Evolutionary conservation across 2,797 vertebrate genomes (phyloP).

Genomic region (Poecilia picta): DNA sequence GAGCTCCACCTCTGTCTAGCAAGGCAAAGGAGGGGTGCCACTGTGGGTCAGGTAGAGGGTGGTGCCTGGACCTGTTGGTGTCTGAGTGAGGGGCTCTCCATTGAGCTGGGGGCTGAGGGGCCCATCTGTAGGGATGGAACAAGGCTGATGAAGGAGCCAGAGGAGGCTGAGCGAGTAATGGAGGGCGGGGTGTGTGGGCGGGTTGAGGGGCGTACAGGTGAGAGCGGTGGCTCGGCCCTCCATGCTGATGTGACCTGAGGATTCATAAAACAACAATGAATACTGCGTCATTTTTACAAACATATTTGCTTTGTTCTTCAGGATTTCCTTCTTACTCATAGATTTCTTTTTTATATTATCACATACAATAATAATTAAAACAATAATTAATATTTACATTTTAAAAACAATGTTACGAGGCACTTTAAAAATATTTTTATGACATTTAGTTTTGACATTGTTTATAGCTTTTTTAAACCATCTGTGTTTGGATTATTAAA

Average conservation of each 20-base stretch:
- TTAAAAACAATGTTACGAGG: no score
- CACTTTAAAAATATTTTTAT: no score
- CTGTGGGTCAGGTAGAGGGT: not conserved
- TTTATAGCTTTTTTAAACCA: no score
- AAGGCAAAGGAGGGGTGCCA: not conserved
- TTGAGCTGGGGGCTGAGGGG: not conserved
- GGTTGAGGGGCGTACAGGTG: not conserved
- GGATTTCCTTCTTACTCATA: not conserved
- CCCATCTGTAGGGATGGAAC: slow-evolving; percentile 24
- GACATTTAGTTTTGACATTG: no score
- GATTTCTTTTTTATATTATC: not conserved
- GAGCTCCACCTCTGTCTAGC: slow-evolving; percentile 10
- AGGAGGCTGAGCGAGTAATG: not conserved
- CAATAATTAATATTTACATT: no score
- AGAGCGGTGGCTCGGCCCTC: slow-evolving; percentile 3
- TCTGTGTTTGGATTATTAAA: no score
- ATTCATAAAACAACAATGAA: not conserved
- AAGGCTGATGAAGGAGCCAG: not conserved
- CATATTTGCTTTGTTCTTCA: not conserved
- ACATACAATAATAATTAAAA: no score
- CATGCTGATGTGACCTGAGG: slow-evolving; percentile 40
- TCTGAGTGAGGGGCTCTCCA: slow-evolving; percentile 19
- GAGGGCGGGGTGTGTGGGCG: not conserved
- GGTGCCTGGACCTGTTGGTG: slow-evolving; percentile 2
- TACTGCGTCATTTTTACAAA: not conserved